phyloP scores from a whole-genome alignment of 2,113 vertebrate genomes.

The Cyanoderma ruficeps region DNA sequence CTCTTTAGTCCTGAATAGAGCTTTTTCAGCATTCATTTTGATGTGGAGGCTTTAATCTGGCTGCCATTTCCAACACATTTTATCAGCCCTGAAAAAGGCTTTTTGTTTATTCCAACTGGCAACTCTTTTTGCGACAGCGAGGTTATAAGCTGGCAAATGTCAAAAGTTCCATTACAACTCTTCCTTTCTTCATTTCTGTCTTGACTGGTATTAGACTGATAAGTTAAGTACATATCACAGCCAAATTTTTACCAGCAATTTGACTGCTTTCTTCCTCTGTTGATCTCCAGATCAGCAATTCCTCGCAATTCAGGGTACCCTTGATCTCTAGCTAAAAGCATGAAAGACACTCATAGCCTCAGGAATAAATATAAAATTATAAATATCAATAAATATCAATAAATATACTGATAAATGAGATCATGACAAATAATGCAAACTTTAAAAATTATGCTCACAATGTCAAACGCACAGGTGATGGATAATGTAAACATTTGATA shows the following conservation, averaged over 20 bases:
- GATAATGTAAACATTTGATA: background rate
- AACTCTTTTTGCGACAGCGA: background rate
- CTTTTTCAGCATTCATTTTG: conserved; percentile 60
- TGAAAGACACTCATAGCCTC: background rate
- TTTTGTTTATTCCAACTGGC: conserved; percentile 51
- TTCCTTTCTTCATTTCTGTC: background rate
- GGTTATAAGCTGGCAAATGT: conserved; percentile 1
- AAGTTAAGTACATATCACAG: background rate
- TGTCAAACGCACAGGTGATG: background rate
- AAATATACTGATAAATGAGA: background rate
- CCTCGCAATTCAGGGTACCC: background rate
- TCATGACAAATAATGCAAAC: background rate
- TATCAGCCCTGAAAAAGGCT: conserved; percentile 12
- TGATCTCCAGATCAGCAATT: background rate
- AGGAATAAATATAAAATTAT: background rate
- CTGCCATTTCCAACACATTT: conserved; percentile 57
- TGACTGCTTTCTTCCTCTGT: background rate
- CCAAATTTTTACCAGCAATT: background rate
- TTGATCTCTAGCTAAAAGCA: background rate
- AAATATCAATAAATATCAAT: background rate
- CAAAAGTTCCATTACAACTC: background rate
- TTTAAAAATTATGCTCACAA: background rate
- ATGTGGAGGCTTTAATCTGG: conserved; percentile 60
- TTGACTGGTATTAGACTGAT: background rate
- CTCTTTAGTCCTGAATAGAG: conserved; percentile 36